These are phyloP conservation scores for Eueides isabella DNA, from an alignment of 1,140 invertebrate species.

Conservation along the genomic window DNA sequence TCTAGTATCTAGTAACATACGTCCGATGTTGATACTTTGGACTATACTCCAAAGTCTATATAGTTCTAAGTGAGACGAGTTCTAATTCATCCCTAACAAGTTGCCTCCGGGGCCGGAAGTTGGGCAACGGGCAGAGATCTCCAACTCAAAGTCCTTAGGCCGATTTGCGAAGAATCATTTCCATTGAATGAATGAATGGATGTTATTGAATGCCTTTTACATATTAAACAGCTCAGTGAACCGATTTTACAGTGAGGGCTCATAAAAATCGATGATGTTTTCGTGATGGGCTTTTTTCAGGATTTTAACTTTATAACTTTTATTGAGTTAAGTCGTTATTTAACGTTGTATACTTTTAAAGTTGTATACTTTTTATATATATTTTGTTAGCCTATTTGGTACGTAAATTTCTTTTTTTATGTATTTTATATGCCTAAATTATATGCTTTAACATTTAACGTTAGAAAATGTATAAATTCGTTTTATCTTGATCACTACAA, in stretches of 20 bases:
- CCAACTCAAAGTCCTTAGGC: constrained; percentile 9
- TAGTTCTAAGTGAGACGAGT: constrained; percentile 13
- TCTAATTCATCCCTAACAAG: constrained; percentile 28
- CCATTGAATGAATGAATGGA: constrained; percentile 3
- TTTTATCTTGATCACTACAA: no score
- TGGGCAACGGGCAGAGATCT: constrained; percentile 14
- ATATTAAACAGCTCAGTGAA: constrained; percentile 12
- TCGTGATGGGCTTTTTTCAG: constrained; percentile 7
- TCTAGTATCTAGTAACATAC: no score
- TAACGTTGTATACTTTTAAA: not conserved
- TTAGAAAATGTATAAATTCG: no score
- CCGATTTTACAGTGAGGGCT: constrained; percentile 10
- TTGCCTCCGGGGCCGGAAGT: constrained; percentile 20
- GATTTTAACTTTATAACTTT: not conserved
- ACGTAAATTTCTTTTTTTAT: not conserved
- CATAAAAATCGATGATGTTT: constrained; percentile 7
- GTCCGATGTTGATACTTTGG: not conserved
- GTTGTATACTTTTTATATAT: not conserved
- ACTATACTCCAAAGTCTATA: constrained; percentile 9
- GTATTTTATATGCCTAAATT: no score
- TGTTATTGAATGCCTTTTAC: constrained; percentile 12
- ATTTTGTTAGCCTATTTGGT: not conserved
- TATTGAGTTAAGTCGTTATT: not conserved
- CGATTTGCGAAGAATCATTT: constrained; percentile 2
- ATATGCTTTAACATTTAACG: no score